phyloP scores from a whole-genome alignment of 1,140 invertebrate species.

The Microplitis mediator region DNA sequence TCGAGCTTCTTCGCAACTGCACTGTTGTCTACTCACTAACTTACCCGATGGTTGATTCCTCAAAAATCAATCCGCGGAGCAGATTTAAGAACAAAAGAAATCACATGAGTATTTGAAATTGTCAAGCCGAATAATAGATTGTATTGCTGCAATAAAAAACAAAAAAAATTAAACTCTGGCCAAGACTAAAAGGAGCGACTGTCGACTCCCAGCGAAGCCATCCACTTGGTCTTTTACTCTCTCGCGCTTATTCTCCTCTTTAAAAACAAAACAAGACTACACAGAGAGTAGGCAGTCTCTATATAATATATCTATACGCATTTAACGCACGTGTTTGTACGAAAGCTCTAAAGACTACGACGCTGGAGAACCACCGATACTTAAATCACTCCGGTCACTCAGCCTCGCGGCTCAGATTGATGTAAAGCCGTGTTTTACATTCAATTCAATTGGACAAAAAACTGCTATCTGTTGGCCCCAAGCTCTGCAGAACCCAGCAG shows the following conservation, averaged over 20 bases:
- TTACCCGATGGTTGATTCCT: no score
- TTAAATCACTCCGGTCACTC: conserved; percentile 60
- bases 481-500: neutral
- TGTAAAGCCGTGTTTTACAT: conserved; percentile 63
- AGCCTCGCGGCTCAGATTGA: conserved; percentile 60
- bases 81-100: neutral
- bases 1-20: no score
- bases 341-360: conserved; percentile 46
- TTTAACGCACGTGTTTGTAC: conserved; percentile 26
- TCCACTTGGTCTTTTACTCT: neutral
- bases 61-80: neutral
- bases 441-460: conserved; percentile 62
- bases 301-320: neutral
- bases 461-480: conserved; percentile 49
- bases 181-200: neutral
- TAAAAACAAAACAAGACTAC: neutral
- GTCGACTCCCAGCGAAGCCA: neutral
- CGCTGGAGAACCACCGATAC: conserved; percentile 40
- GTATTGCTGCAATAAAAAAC: neutral
- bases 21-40: no score
- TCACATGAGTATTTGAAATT: neutral
- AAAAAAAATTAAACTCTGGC: neutral
- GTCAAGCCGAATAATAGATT: conserved; percentile 1
- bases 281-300: neutral
- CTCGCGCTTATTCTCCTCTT: no score